Percentiles rank a stretch among this genome's conserved stretches.
phyloP scores from a whole-genome alignment of 2,888 invertebrate genomes.

The Anaspis maculata region DNA sequence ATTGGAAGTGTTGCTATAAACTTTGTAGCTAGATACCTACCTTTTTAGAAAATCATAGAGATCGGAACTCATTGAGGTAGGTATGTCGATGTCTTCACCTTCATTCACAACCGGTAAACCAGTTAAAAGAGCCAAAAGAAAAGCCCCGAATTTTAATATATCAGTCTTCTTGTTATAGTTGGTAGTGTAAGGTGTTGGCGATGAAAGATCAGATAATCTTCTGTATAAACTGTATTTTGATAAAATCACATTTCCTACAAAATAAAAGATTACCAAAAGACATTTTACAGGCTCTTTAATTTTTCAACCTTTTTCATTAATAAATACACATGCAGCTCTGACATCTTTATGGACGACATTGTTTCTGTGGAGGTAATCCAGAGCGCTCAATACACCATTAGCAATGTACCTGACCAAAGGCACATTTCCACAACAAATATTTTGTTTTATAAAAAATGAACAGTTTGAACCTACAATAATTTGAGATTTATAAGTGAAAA shows the following conservation, averaged over 20 bases:
- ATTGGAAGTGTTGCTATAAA: too few species aligned
- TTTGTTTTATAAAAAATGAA: constrained; percentile 46
- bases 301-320: constrained; percentile 61
- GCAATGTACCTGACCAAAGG: constrained; percentile 58
- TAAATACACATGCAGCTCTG: constrained; percentile 63
- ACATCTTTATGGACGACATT: constrained; percentile 78
- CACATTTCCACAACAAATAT: constrained; percentile 45
- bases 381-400: constrained; percentile 62
- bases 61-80: constrained; percentile 50
- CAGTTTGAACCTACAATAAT: constrained; percentile 35
- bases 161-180: constrained; percentile 60
- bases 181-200: constrained; percentile 33
- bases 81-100: constrained; percentile 51
- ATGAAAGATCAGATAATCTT: constrained; percentile 50
- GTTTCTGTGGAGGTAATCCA: constrained; percentile 72
- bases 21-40: constrained; percentile 38
- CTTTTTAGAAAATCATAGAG: constrained; percentile 66
- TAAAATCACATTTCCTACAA: constrained; percentile 48
- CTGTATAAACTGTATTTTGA: constrained; percentile 65
- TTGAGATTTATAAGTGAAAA: too few species aligned
- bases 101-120: constrained; percentile 43
- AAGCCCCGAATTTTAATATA: constrained; percentile 61
- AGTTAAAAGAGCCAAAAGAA: constrained; percentile 58
- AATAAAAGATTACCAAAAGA: too few species aligned
- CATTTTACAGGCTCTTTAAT: too few species aligned